Base-by-base conservation (phyloP, 2,888 invertebrate genomes). In the Caenorhabditis sp. region DNA sequence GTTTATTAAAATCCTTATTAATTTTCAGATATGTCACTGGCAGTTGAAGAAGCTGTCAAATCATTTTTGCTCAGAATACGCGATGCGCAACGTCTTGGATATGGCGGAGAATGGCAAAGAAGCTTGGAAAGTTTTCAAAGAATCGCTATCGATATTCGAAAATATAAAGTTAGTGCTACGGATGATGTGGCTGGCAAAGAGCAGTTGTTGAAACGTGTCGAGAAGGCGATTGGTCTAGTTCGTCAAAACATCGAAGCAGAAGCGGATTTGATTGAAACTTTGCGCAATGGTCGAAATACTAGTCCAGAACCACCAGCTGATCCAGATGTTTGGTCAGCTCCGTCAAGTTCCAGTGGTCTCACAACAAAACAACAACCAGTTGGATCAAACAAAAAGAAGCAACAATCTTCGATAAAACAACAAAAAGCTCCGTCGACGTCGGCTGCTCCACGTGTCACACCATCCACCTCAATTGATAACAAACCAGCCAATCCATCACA, bases 221-320 rank as follows among this genome's bases (percentile, higher is more conserved):
- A 43, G 17, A 43, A 43, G 14, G 43, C 43, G 12, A 43, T 43
- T 17, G 17, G 43, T 12, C 14, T 14, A 17, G 43, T 43, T 10
- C 12, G 17, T 10, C 43, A 43, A 43, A 43, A 7, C 3, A 43
- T 43, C 43, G 43, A 43, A 17, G 17, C 17, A 3, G 43, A 43
- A 17, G 17, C 7, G 7, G 43, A 43, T 17, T 43, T 12, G 7
- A 17, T 17, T 10, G 43, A 43, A 7, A 12, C 43, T 17, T 14
- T 43, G 5, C 43, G 43, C 43, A 17, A 43, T 17, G 17, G 3
- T 43, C 14, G 14, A 43, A 43, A 17, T 3, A 43, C 43, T 12
- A 67, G 67, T 50, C 72, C 72, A 17, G 73, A 73, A 49, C 73
- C 73, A 2, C 73, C 73, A n/a, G 73, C 73, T 1, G 74, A 74